These are phyloP conservation scores for Lapara coniferarum DNA, from an alignment of 2,888 invertebrate genomes.

Conservation along the genomic window DNA sequence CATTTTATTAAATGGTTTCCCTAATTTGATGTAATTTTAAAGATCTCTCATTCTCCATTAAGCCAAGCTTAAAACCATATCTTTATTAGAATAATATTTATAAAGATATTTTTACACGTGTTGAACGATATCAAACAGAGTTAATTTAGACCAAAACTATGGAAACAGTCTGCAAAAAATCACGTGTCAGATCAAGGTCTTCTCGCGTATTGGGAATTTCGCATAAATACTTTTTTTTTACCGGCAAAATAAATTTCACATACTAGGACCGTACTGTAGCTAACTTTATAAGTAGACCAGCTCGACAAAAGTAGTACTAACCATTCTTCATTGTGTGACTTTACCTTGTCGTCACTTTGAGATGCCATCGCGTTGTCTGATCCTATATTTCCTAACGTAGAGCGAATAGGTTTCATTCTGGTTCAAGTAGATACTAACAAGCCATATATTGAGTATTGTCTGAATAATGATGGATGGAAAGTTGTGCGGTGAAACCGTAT, in stretches of 20 bases:
- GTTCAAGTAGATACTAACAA: no score
- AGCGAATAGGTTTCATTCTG: background rate
- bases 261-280: background rate
- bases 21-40: no score
- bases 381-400: background rate
- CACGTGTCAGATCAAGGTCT: conserved; percentile 12
- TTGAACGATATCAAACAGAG: background rate
- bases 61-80: background rate
- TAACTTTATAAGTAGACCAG: no score
- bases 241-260: background rate
- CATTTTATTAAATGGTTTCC: no score
- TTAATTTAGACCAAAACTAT: background rate
- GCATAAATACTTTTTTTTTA: background rate
- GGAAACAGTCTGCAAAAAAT: conserved; percentile 5
- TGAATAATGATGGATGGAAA: background rate
- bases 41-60: background rate
- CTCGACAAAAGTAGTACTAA: no score
- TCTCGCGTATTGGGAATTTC: background rate
- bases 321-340: no score
- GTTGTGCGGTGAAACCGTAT: background rate
- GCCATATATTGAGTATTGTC: background rate
- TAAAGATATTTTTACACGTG: background rate
- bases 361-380: no score
- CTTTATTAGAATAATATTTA: background rate
- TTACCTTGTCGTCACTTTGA: no score